phyloP scores from a whole-genome alignment of 2,888 invertebrate species.

The Lochmaea capreae region DNA sequence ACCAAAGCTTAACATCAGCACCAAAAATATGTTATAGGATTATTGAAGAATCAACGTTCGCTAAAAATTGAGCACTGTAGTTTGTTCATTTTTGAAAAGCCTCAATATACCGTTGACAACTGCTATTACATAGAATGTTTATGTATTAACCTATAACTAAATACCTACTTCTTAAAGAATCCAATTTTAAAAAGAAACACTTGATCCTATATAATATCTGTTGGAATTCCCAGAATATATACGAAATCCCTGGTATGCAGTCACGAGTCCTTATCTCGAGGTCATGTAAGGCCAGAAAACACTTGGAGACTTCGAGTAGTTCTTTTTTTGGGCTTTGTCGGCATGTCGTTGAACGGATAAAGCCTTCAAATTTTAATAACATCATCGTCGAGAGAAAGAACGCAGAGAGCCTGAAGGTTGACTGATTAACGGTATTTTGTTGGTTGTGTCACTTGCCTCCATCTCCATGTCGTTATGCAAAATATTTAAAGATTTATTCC shows the following conservation, averaged over 20 bases:
- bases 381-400: constrained; percentile 35
- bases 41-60: too few species aligned
- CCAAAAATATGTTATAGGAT: too few species aligned
- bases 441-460: constrained; percentile 7
- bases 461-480: constrained; percentile 2
- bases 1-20: too few species aligned
- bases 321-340: constrained; percentile 40
- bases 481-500: constrained; percentile 11
- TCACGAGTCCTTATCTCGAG: constrained; percentile 52
- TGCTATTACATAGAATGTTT: too few species aligned
- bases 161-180: too few species aligned
- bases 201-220: too few species aligned
- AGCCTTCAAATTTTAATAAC: constrained; percentile 50
- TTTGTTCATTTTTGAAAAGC: too few species aligned
- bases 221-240: not conserved
- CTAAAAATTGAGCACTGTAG: too few species aligned
- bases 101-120: too few species aligned
- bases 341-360: constrained; percentile 48
- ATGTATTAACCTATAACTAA: too few species aligned
- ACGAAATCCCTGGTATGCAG: constrained; percentile 28
- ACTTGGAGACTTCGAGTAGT: constrained; percentile 30
- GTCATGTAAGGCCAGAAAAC: constrained; percentile 47
- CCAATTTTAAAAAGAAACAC: too few species aligned
- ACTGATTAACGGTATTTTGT: constrained; percentile 16
- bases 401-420: constrained; percentile 9